Percentiles rank a stretch among this genome's conserved stretches.
phyloP scores from a whole-genome alignment of 2,113 vertebrate genomes.

The Alces alces region DNA sequence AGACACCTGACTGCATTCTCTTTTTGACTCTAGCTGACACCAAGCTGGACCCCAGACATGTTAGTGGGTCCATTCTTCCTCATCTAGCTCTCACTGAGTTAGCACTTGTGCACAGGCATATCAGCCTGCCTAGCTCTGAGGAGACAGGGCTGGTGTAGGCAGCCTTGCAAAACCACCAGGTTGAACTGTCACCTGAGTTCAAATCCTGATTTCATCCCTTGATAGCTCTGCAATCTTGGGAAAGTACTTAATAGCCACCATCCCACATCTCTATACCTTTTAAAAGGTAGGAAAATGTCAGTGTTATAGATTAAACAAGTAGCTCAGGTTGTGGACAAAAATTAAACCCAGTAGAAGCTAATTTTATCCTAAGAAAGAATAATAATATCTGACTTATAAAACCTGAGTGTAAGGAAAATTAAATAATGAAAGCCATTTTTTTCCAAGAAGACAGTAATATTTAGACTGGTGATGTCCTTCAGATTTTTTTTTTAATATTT shows the following conservation, averaged over 20 bases:
- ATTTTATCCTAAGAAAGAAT: no score
- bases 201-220: neutral
- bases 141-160: neutral
- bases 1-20: neutral
- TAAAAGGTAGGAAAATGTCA: no score
- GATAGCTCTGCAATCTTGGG: neutral
- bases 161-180: neutral
- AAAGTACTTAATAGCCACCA: neutral
- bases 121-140: neutral
- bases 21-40: neutral
- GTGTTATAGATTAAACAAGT: no score
- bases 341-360: no score
- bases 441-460: no score
- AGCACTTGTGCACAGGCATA: neutral
- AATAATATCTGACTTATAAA: neutral
- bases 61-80: neutral
- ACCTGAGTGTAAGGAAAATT: no score
- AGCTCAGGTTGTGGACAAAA: no score
- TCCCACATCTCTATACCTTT: no score
- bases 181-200: neutral
- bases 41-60: neutral
- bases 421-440: neutral
- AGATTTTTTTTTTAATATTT: neutral
- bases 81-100: neutral
- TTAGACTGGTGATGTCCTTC: no score